These are phyloP conservation scores for Chionoecetes opilio DNA, from an alignment of 1,140 invertebrate species.

Conservation along the genomic window DNA sequence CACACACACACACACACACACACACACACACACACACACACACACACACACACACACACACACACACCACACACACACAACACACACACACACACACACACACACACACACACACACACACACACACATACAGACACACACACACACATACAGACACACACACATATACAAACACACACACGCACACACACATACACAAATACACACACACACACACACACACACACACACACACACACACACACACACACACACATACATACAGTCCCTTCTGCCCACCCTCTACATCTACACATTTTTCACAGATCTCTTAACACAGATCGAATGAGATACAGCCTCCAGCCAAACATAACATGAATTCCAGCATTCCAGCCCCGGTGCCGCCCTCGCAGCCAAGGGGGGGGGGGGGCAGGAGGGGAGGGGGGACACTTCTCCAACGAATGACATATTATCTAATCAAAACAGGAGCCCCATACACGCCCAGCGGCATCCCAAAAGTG, in stretches of 20 bases:
- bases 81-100: too few species aligned
- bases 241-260: slow-evolving; percentile 12
- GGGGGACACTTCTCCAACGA: background rate
- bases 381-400: slow-evolving; percentile 45
- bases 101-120: too few species aligned
- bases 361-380: slow-evolving; percentile 36
- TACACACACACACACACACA: background rate
- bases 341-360: slow-evolving; percentile 44
- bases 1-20: too few species aligned
- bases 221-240: slow-evolving; percentile 14
- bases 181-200: background rate
- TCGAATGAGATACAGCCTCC: slow-evolving; percentile 56
- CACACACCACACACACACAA: too few species aligned
- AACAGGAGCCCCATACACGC: background rate
- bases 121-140: too few species aligned
- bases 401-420: background rate
- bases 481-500: background rate
- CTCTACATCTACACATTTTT: background rate
- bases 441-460: slow-evolving; percentile 7
- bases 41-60: too few species aligned
- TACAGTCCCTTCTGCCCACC: background rate
- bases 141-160: too few species aligned
- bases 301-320: slow-evolving; percentile 36
- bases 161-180: too few species aligned
- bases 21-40: too few species aligned